Base-by-base conservation (phyloP, 1,140 invertebrate genomes). In the Tetragonula clypearis region DNA sequence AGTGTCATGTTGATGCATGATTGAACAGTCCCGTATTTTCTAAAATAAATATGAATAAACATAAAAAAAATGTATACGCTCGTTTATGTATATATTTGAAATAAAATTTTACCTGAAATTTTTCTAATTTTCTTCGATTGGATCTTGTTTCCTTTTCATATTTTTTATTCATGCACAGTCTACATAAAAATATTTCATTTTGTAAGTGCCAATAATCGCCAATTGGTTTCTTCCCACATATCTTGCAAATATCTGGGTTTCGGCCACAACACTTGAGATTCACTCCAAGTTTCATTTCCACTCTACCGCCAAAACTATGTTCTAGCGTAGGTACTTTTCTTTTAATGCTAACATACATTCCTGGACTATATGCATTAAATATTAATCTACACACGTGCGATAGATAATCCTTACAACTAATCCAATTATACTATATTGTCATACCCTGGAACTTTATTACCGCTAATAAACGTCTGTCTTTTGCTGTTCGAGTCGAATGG, bases 121-220 rank as follows among this genome's bases (percentile, higher is more conserved):
- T 73, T 66, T 86, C 79, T 23, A 94, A 84, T 85, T 92, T 73
- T 23, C 79, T 79, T 69, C 82, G 88, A 69, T 78, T 93, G 69
- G 86, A 90, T 56, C 88, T 91, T 14, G 77, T 79, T 66, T 84
- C 83, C 53, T 81, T 84, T 56, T 79, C 79, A 62, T 88, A 87
- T 82, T 91, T 90, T 81, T 84, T 86, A 14, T 30, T 62, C 93
- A 93, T 94, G 56, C 94, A 94, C 35, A 23, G 71, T 76, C 91
- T 86, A 66, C 94, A 94, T 53, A 94, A 86, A 75, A 93, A 94
- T 66, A 90, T 81, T 86, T 90, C 90, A 85, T 93, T 91, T 53
- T 92, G 90, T 17, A 86, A 89, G 58, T 94, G 93, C 93, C 93
- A 95, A 82, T 95, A 95, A 90, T 94, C 94, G 49, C 93, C 93